These are phyloP conservation scores for Nesogale talazaci DNA, from an alignment of 2,113 vertebrate species.

Conservation along the genomic window DNA sequence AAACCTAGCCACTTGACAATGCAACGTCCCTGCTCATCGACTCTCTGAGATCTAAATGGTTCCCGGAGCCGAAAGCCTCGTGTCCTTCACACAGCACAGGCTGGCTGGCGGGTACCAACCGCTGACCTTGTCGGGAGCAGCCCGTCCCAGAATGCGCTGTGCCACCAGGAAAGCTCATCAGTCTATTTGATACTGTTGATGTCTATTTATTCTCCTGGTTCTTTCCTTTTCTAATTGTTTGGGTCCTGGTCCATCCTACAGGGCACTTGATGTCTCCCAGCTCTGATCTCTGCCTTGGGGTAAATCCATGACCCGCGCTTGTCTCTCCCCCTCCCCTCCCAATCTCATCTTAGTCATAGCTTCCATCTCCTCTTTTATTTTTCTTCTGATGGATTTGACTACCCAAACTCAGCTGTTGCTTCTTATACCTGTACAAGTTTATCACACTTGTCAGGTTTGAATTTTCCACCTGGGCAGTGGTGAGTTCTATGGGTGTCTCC, in stretches of 20 bases:
- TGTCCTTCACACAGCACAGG: too few species aligned
- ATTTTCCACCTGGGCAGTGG: background rate
- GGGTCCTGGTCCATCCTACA: background rate
- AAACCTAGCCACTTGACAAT: too few species aligned
- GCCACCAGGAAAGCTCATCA: too few species aligned
- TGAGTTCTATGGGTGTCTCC: too few species aligned
- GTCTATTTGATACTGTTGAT: background rate
- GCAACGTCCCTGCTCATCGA: too few species aligned
- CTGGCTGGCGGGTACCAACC: background rate
- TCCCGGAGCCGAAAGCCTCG: too few species aligned
- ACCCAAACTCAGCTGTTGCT: background rate
- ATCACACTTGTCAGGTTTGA: background rate
- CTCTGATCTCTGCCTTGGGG: too few species aligned
- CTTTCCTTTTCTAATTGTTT: background rate
- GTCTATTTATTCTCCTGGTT: too few species aligned
- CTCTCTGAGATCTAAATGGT: too few species aligned
- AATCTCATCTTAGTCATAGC: background rate
- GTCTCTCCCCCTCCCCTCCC: background rate
- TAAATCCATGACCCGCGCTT: too few species aligned
- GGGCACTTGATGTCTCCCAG: accelerated
- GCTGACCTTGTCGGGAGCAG: too few species aligned
- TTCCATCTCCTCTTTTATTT: accelerated
- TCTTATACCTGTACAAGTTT: background rate
- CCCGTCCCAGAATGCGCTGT: background rate
- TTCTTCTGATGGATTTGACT: background rate